Conservation (phyloP, 1,140 invertebrate genomes). For the Drosophila asahinai region DNA sequence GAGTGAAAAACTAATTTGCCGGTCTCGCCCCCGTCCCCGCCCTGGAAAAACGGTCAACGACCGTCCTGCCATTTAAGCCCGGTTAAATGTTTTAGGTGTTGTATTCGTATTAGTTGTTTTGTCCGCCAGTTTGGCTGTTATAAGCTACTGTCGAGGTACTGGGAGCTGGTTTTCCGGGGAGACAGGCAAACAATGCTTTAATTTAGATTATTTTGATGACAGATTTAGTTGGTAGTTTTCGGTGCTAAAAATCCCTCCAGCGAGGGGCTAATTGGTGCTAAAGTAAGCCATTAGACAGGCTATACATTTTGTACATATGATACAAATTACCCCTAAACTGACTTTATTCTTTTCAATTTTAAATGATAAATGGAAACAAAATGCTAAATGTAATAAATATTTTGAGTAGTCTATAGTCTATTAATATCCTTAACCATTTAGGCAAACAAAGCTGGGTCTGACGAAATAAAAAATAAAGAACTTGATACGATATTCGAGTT, state of each 20-base stretch:
- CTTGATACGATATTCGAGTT: too few relatives aligned
- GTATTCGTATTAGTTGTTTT: conserved; percentile 24
- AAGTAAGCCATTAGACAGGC: not conserved
- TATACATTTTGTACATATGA: not conserved
- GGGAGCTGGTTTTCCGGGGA: conserved; percentile 11
- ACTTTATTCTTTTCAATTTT: too few relatives aligned
- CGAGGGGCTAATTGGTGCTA: too few relatives aligned
- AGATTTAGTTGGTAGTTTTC: not conserved
- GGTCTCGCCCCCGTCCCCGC: not conserved
- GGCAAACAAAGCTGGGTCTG: too few relatives aligned
- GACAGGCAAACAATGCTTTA: not conserved
- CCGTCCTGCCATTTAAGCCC: conserved; percentile 1
- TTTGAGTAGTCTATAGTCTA: too few relatives aligned
- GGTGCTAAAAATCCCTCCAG: not conserved
- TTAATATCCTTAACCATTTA: too few relatives aligned
- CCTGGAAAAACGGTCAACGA: conserved; percentile 11
- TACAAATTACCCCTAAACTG: too few relatives aligned
- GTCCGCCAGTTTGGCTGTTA: not conserved
- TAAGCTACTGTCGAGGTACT: not conserved
- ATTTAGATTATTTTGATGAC: conserved; percentile 3
- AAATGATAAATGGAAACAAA: too few relatives aligned
- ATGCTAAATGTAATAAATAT: too few relatives aligned
- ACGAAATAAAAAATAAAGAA: too few relatives aligned
- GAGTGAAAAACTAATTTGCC: conserved; percentile 60
- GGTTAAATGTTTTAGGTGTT: conserved; percentile 31